Conservation (phyloP, 2,797 vertebrate genomes). For the Syndactyla subalaris region DNA sequence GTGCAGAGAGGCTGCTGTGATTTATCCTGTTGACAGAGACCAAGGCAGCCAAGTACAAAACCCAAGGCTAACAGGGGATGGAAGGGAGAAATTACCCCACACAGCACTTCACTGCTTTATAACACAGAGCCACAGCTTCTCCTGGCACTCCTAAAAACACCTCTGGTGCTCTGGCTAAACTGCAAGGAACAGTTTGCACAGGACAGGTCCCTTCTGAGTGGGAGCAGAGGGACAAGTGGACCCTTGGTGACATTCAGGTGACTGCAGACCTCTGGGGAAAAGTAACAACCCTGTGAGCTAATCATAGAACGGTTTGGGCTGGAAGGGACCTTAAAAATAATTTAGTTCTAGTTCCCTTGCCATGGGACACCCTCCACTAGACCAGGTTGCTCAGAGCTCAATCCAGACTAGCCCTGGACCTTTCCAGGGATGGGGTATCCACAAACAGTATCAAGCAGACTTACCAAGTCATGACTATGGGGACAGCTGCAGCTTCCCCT, state of each 20-base stretch:
- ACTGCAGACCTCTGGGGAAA: neutral
- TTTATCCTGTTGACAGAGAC: neutral
- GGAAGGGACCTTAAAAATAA: neutral
- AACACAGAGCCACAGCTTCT: rapidly evolving
- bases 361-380: neutral
- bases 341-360: neutral
- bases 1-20: neutral
- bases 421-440: neutral
- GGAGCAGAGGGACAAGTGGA: neutral
- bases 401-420: neutral
- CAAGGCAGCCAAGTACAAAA: neutral
- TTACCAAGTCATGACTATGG: neutral
- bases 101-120: neutral
- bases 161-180: neutral
- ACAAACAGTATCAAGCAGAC: neutral
- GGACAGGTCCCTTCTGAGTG: neutral
- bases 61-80: neutral
- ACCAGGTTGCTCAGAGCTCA: neutral
- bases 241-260: neutral
- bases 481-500: neutral
- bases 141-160: neutral
- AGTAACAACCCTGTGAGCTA: rapidly evolving
- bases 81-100: neutral
- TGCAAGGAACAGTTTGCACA: neutral
- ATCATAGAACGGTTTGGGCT: neutral